Conservation (phyloP, 2,888 invertebrate species). For the Philonicus albiceps region DNA sequence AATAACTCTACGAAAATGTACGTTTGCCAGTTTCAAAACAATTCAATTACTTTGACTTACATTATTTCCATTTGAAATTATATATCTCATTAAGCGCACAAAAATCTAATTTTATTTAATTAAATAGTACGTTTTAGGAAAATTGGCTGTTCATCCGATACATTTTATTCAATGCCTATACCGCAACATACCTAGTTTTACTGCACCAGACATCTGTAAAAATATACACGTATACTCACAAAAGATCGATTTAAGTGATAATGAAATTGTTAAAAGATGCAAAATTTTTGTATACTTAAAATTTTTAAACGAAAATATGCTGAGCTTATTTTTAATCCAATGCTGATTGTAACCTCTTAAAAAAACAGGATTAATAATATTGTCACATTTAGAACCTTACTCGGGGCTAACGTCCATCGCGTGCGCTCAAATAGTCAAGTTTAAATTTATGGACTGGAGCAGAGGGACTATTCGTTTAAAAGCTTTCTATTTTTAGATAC, state of each 20-base stretch:
- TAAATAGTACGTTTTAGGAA: too few relatives aligned
- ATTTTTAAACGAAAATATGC: neutral
- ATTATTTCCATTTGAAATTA: too few relatives aligned
- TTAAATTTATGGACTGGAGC: neutral
- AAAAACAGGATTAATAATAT: neutral
- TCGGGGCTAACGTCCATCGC: neutral
- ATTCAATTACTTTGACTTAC: too few relatives aligned
- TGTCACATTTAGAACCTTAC: neutral
- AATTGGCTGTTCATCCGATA: too few relatives aligned
- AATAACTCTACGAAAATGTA: too few relatives aligned
- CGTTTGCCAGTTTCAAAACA: too few relatives aligned
- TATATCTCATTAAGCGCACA: too few relatives aligned
- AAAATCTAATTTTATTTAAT: too few relatives aligned
- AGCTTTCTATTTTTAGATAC: neutral
- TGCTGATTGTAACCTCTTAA: neutral
- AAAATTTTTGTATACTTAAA: neutral
- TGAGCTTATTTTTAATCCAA: neutral
- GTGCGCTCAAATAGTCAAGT: neutral
- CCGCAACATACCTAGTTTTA: too few relatives aligned
- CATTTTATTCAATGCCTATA: too few relatives aligned
- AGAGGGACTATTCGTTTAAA: neutral
- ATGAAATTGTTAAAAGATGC: neutral
- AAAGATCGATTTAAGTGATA: neutral
- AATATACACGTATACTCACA: too few relatives aligned
- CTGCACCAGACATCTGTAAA: too few relatives aligned